Evolutionary conservation across 1,140 invertebrate species (phyloP), one percentile per base, ranked within the genome.

Genomic region (Bilobella aurantiaca): DNA sequence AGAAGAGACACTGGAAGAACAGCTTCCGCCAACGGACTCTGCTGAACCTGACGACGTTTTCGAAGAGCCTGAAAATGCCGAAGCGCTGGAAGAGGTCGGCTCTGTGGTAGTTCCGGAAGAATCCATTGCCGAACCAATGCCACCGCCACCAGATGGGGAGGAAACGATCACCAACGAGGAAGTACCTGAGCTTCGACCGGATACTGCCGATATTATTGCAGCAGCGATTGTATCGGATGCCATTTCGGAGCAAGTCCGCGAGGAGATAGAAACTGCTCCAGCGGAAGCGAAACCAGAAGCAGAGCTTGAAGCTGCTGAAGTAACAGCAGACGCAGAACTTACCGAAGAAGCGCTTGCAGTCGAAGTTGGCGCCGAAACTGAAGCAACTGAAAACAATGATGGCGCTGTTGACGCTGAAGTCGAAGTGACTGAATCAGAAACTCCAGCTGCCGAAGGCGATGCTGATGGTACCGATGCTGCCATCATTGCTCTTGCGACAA

Each of bases 351-450:
- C 16, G 2, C 23, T 0, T 1, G 42, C 68, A 16, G 29, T 42
- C 31, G 42, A 63, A 37, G 67, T 23, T 21, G 59, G 8, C n/a
- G 25, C n/a, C 5, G 37, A 25, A 58, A 61, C 5, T 23, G 57
- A 62, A 63, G 58, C 37, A 49, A 49, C 28, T 63, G 34, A 62
- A 68, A 58, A 30, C 49, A 67, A 25, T 21, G n/a, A 34, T 53
- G 3, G 29, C n/a, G n/a, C 8, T 65, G 31, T 49, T 29, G 3
- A 67, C 5, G 63, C 58, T 68, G 37, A 63, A 69, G 2, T 23
- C 12, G 62, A 23, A 3, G 58, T n/a, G 42, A 59, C 29, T 1
- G 84, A 86, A 64, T 74, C 77, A 28, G 84, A 85, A 73, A 79
- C 87, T 14, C 78, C 79, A 23, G 76, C 53, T 12, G 21, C n/a